These are phyloP conservation scores for Halocynthia roretzi DNA, from an alignment of 23 tunicate genomes.

Conservation along the genomic window DNA sequence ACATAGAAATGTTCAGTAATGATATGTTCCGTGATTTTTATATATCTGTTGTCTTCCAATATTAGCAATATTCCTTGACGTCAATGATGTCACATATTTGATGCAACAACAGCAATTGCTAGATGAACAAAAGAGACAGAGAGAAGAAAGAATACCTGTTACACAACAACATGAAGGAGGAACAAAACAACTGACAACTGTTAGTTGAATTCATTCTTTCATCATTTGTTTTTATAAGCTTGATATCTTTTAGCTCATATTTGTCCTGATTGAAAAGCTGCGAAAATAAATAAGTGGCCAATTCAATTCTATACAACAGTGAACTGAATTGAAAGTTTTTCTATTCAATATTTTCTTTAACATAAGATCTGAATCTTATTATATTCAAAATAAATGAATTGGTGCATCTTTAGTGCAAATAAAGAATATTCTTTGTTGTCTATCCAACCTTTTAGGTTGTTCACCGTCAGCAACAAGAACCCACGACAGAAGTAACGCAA, in stretches of 20 bases:
- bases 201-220: no score
- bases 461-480: constrained; percentile 17
- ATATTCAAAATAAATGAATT: neutral
- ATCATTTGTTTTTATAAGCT: no score
- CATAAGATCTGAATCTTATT: neutral
- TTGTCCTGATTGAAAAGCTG: no score
- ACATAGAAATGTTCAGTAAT: no score
- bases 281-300: no score
- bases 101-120: constrained; percentile 45
- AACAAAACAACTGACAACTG: no score
- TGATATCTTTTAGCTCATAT: no score
- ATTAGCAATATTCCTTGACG: constrained; percentile 89
- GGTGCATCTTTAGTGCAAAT: no score
- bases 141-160: neutral
- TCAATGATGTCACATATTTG: constrained; percentile 49
- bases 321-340: neutral
- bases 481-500: constrained; percentile 24
- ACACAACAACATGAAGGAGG: no score
- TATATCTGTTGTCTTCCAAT: neutral
- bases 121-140: constrained; percentile 7
- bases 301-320: neutral
- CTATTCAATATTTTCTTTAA: neutral
- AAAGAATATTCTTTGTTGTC: no score
- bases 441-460: no score
- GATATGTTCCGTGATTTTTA: no score